phyloP scores from a whole-genome alignment of 2,888 invertebrate genomes.

The Drosophila paucipuncta region DNA sequence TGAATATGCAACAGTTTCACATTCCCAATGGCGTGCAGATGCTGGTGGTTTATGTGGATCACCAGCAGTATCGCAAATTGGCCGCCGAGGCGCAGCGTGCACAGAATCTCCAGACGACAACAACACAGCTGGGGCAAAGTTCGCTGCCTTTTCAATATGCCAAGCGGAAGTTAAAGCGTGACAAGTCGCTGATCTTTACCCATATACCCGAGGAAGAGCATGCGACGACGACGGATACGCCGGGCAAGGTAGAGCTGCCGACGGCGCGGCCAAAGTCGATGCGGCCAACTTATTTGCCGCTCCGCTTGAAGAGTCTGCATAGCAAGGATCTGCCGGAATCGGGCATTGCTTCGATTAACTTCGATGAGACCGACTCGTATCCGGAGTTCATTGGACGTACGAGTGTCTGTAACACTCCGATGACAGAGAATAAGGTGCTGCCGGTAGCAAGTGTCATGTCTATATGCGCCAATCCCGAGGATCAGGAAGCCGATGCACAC shows the following conservation, averaged over 20 bases:
- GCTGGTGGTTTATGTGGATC: constrained; percentile 90
- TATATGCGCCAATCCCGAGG: constrained; percentile 89
- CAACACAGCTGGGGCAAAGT: constrained; percentile 73
- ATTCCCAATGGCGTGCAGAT: constrained; percentile 93
- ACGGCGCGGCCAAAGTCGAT: constrained; percentile 69
- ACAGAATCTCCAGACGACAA: constrained; percentile 83
- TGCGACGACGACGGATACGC: constrained; percentile 1
- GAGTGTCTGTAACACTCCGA: constrained; percentile 92
- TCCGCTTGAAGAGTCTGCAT: constrained; percentile 86
- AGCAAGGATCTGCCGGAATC: constrained; percentile 85
- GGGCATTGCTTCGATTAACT: constrained; percentile 86
- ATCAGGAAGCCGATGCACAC: constrained; percentile 67
- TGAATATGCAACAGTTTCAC: constrained; percentile 88
- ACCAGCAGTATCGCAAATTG: constrained; percentile 87
- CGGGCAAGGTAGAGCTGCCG: constrained; percentile 37
- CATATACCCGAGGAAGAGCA: constrained; percentile 91
- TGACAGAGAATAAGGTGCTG: constrained; percentile 91
- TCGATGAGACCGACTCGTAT: constrained; percentile 87
- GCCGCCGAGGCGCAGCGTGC: constrained; percentile 85
- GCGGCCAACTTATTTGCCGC: constrained; percentile 87
- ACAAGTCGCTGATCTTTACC: constrained; percentile 92
- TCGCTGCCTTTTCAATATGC: constrained; percentile 82
- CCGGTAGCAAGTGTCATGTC: constrained; percentile 91
- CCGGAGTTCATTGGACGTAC: constrained; percentile 89
- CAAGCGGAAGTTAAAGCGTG: constrained; percentile 89